Percentiles rank a stretch among this genome's conserved stretches.
These are phyloP conservation scores for Drosophila parvula DNA, from an alignment of 1,140 invertebrate genomes.

Conservation along the genomic window DNA sequence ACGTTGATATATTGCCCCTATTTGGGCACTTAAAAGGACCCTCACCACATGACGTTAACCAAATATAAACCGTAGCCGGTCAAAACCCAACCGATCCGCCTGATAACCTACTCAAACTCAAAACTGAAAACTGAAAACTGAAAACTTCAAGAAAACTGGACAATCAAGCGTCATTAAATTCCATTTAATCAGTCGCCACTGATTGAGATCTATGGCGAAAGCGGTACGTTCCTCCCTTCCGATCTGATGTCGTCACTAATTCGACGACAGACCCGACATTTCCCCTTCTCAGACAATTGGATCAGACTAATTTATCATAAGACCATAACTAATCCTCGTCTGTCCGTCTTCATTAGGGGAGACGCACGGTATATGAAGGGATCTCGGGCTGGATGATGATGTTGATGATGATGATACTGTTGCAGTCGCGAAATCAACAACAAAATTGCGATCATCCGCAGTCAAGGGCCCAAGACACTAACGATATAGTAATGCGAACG, in stretches of 20 bases:
- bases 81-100: background rate
- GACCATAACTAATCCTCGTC: constrained; percentile 54
- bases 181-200: constrained; percentile 35
- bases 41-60: background rate
- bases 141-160: background rate
- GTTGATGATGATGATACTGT: constrained; percentile 10
- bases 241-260: constrained; percentile 39
- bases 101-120: background rate
- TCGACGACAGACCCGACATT: constrained; percentile 24
- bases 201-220: constrained; percentile 49
- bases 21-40: background rate
- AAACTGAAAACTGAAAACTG: constrained; percentile 4
- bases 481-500: constrained; percentile 58
- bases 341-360: constrained; percentile 55
- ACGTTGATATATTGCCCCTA: background rate
- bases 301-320: constrained; percentile 59
- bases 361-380: background rate
- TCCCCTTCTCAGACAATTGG: constrained; percentile 29
- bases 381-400: background rate
- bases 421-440: constrained; percentile 39
- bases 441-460: constrained; percentile 45
- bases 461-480: constrained; percentile 42
- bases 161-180: constrained; percentile 37
- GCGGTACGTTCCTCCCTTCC: constrained; percentile 10
- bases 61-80: background rate